phyloP scores from a whole-genome alignment of 2,888 invertebrate genomes.

The Malthinus seriepunctatus region DNA sequence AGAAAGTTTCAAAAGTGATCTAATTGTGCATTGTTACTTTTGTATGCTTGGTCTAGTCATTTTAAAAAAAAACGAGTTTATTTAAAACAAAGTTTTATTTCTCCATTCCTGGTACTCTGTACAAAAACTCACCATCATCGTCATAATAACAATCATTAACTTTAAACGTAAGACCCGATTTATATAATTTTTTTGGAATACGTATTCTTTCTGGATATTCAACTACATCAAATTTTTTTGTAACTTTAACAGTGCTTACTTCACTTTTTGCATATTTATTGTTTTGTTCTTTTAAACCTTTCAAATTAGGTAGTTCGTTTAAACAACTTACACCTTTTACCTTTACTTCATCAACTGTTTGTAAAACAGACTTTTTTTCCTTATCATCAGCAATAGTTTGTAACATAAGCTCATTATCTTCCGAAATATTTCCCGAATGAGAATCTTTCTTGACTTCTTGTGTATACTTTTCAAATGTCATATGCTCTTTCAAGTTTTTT shows the following conservation, averaged over 20 bases:
- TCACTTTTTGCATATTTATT: slow-evolving; percentile 20
- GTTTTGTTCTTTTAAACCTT: not conserved
- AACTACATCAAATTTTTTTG: slow-evolving; percentile 38
- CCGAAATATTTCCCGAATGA: slow-evolving; percentile 1
- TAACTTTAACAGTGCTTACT: slow-evolving; percentile 7
- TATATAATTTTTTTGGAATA: slow-evolving; percentile 69
- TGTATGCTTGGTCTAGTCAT: slow-evolving; percentile 48
- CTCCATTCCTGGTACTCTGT: slow-evolving; percentile 73
- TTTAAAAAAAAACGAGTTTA: slow-evolving; percentile 38
- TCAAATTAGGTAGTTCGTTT: too few species aligned
- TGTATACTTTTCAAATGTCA: slow-evolving; percentile 14
- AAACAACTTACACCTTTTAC: not conserved
- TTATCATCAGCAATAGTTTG: slow-evolving; percentile 40
- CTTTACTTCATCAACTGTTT: slow-evolving; percentile 36
- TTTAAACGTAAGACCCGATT: slow-evolving; percentile 70
- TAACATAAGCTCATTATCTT: slow-evolving; percentile 31
- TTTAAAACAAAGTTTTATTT: slow-evolving; percentile 33
- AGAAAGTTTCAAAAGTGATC: slow-evolving; percentile 8
- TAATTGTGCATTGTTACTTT: slow-evolving; percentile 35
- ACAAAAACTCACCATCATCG: slow-evolving; percentile 77
- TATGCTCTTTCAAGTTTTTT: slow-evolving; percentile 11
- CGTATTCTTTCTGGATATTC: slow-evolving; percentile 65
- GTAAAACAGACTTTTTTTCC: slow-evolving; percentile 42
- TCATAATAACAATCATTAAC: slow-evolving; percentile 81
- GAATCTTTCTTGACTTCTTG: slow-evolving; percentile 17